Percentiles rank a stretch among this genome's conserved stretches.
phyloP scores from a whole-genome alignment of 2,113 vertebrate genomes.

The Gulo gulo region DNA sequence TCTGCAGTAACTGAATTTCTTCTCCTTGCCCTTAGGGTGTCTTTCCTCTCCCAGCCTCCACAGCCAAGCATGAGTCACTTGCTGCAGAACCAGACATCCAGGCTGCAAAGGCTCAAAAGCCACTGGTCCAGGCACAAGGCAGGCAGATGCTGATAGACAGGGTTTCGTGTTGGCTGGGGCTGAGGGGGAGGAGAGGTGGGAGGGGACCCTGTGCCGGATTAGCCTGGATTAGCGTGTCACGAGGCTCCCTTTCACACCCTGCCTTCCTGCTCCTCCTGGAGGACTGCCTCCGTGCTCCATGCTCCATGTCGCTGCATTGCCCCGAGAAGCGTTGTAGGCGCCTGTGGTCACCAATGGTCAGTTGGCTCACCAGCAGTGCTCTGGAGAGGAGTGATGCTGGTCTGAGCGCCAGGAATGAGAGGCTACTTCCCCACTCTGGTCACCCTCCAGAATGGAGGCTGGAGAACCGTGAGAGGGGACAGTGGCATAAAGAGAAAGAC shows the following conservation, averaged over 20 bases:
- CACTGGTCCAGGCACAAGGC: not conserved
- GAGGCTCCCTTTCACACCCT: not conserved
- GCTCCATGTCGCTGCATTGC: not conserved
- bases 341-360: not conserved
- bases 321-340: not conserved
- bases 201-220: not conserved
- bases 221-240: rapidly evolving
- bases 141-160: not conserved
- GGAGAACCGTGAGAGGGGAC: not conserved
- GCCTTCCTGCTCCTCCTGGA: not conserved
- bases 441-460: not conserved
- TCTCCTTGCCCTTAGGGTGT: conserved; percentile 54
- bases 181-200: not conserved
- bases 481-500: not conserved
- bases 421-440: not conserved
- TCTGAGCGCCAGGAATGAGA: not conserved
- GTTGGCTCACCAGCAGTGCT: not conserved
- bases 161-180: not conserved
- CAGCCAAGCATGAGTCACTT: conserved; percentile 55
- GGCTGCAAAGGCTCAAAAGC: not conserved
- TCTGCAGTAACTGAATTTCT: conserved; percentile 24
- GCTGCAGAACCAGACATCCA: conserved; percentile 16
- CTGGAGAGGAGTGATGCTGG: rapidly evolving
- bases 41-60: conserved; percentile 57
- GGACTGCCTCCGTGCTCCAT: not conserved